Percentiles rank a stretch among this genome's conserved stretches.
Conservation (phyloP, 2,113 vertebrate genomes). For the Hippotragus niger region DNA sequence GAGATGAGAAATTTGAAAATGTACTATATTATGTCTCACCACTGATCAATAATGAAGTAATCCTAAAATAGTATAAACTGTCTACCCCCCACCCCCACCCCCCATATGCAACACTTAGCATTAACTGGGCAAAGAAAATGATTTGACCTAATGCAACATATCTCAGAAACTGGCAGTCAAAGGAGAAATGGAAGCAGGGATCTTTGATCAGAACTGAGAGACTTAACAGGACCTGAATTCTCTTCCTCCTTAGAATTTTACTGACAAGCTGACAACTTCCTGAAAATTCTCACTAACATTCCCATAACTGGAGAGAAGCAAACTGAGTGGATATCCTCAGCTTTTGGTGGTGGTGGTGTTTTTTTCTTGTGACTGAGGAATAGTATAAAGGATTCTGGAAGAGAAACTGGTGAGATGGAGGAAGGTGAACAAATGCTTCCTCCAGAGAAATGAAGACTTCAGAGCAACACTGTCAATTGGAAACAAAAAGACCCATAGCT, state of each 20-base stretch:
- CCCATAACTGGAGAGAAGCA: neutral
- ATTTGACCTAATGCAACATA: neutral
- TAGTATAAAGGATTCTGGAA: neutral
- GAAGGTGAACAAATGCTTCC: neutral
- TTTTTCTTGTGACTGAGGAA: neutral
- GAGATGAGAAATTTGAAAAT: neutral
- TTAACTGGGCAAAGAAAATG: neutral
- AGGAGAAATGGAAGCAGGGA: neutral
- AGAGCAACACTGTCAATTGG: neutral
- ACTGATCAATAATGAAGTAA: neutral
- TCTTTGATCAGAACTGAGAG: neutral
- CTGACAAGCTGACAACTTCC: neutral
- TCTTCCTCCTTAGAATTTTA: neutral
- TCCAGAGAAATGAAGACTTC: neutral
- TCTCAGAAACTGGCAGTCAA: neutral
- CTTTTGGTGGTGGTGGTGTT: neutral
- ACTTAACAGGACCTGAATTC: neutral
- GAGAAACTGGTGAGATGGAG: neutral
- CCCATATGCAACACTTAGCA: neutral
- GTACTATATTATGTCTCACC: neutral
- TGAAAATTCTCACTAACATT: neutral
- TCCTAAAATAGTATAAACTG: neutral
- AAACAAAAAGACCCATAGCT: neutral
- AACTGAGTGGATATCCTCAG: neutral
- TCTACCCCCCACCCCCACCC: rapidly evolving